Base-by-base conservation (phyloP, 1,140 invertebrate species). In the Papilio aristodemus region DNA sequence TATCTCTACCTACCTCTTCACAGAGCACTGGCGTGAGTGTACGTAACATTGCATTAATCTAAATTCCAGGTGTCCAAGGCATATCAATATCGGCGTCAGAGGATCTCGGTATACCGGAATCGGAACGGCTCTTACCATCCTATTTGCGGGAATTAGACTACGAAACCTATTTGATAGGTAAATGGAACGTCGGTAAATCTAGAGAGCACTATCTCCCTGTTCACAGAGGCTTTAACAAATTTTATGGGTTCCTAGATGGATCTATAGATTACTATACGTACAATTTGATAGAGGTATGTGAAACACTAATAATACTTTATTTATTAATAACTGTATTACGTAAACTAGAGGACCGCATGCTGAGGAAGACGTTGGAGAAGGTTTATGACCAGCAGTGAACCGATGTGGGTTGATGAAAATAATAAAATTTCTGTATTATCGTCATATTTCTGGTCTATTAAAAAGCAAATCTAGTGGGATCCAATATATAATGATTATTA, bases 151-250 rank as follows among this genome's bases (percentile, higher is more conserved):
- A 94, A 37, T 84, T 94, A 0, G 96, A 96, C 0, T 98, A 98
- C 84, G 87, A 85, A 10, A 97, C 96, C 1, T 95, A 96, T 84
- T 92, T 96, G 25, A 92, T 98, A 14, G 97, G 97, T 37, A 98
- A 98, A 91, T 97, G 97, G 97, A 96, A 97, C 81, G 90, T 97
- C 69, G 96, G 96, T 3, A 95, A 93, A 79, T 93, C 93, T 70
- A 92, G 92, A 62, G 93, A 92, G 43, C 93, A 94, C 62, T 96
- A 95, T 77, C 95, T 95, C 1, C 96, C 97, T 5, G 94, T 93
- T 0, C 93, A 92, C 27, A 92, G 96, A 54, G 96, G 96, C 19
- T 97, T 97, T 78, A 94, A 97, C 74, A 93, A 94, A 9, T 96
- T 96, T 84, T 96, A 94, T 81, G 96, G 96, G 14, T 97, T 96